Base-by-base conservation (phyloP, 2,113 vertebrate species). In the Mastomys coucha region DNA sequence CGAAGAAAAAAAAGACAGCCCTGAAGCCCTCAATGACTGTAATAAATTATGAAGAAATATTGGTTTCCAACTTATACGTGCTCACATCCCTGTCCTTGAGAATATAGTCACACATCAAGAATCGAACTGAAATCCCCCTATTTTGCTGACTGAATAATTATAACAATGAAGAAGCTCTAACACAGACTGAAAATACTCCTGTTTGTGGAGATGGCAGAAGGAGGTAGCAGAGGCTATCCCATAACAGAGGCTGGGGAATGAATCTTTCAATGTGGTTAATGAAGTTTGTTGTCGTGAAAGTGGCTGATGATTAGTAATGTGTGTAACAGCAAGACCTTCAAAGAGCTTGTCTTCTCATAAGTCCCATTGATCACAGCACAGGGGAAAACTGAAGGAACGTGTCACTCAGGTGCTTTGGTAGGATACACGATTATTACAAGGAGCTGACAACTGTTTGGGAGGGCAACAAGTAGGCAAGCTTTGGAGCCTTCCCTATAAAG, bases 281-380 rank as follows among this genome's bases (percentile, higher is more conserved):
- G 82, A 95, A 85, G 80, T 89, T 20, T 93, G n/a, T 58, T 67
- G n/a, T 92, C 77, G 75, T 36, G 73, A 78, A 88, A 78, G 42
- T 96, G 88, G 72, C 7, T 53, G 90, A 45, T 89, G 82, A 93
- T 96, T 96, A 98, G 36, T 85, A 91, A 49, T 81, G 53, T 88
- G 65, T 53, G 9, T 77, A 92, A 82, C 76, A 60, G 45, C 70
- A 75, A 45, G 39, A 80, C 31, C 56, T 39, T 81, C 42, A 31
- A 42, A 58, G 89, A 86, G 49, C 53, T 26, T 73, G 58, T 73
- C 7, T 8, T 33, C 81, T 82, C 67, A 51, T 6, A 53, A 36
- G 58, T 82, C 58, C 6, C 5, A 63, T 65, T 76, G 72, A 91
- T 91, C 92, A 85, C 22, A 86, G 36, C 39, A 24, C 5, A 80